Evolutionary conservation across 2,888 invertebrate genomes (phyloP).

Genomic region (Clistopyga incitator): DNA sequence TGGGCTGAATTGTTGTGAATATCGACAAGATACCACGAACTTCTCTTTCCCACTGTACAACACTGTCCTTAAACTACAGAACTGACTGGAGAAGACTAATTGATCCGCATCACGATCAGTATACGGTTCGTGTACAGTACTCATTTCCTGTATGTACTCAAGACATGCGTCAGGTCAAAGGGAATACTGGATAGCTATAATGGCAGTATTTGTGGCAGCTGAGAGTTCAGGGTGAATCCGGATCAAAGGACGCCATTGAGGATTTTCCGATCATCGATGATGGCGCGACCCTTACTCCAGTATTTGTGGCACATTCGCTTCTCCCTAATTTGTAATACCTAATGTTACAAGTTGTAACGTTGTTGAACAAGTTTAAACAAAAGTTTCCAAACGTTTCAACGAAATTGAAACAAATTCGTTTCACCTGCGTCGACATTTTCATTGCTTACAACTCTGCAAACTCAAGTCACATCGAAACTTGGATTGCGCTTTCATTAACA

Average conservation of each 20-base stretch:
- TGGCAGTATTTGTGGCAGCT: constrained; percentile 21
- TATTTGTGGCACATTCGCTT: not conserved
- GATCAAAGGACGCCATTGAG: not conserved
- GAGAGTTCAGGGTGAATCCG: constrained; percentile 33
- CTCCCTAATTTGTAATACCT: not conserved
- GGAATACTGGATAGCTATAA: constrained; percentile 55
- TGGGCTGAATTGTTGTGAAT: too few relatives aligned
- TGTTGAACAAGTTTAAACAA: too few relatives aligned
- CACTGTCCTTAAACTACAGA: not conserved
- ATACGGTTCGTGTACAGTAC: constrained; percentile 23
- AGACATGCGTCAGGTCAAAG: constrained; percentile 57
- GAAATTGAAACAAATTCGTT: too few relatives aligned
- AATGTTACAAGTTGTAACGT: too few relatives aligned
- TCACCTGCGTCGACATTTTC: too few relatives aligned
- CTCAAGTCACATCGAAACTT: too few relatives aligned
- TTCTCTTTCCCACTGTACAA: not conserved
- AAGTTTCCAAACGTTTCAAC: too few relatives aligned
- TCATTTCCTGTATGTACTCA: constrained; percentile 44
- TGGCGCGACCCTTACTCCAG: not conserved
- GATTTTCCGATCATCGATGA: not conserved
- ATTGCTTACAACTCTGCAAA: too few relatives aligned
- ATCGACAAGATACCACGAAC: not conserved
- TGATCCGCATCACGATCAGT: constrained; percentile 20
- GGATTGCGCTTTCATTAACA: too few relatives aligned
- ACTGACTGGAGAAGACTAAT: not conserved